These are phyloP conservation scores for Drosophila differens DNA, from an alignment of 2,888 invertebrate genomes.

Conservation along the genomic window DNA sequence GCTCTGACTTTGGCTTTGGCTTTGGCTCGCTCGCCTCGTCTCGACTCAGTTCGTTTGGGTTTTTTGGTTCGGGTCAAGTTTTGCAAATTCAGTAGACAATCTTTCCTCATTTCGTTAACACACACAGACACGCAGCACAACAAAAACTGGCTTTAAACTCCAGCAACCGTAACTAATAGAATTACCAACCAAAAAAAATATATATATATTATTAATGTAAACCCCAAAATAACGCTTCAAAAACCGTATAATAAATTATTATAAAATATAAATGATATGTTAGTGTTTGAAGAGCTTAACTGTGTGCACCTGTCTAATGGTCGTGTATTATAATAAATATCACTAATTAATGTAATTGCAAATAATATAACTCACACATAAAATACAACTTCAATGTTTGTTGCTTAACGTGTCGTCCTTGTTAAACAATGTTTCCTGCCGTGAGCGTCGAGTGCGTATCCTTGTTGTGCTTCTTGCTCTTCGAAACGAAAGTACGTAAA, in stretches of 20 bases:
- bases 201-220: background rate
- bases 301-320: slow-evolving; percentile 47
- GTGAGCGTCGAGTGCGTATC: slow-evolving; percentile 58
- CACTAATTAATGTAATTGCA: slow-evolving; percentile 5
- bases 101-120: slow-evolving; percentile 83
- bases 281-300: slow-evolving; percentile 47
- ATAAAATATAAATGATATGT: slow-evolving; percentile 11
- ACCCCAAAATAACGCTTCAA: slow-evolving; percentile 1
- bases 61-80: slow-evolving; percentile 46
- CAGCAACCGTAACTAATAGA: slow-evolving; percentile 41
- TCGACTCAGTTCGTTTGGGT: slow-evolving; percentile 49
- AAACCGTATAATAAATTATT: slow-evolving; percentile 12
- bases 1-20: slow-evolving; percentile 41
- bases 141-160: slow-evolving; percentile 47
- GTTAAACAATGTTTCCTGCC: slow-evolving; percentile 32
- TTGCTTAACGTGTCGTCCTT: slow-evolving; percentile 21
- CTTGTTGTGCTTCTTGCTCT: slow-evolving; percentile 46
- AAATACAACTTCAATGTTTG: slow-evolving; percentile 7
- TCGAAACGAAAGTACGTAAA: slow-evolving; percentile 69
- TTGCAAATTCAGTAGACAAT: slow-evolving; percentile 82
- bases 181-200: slow-evolving; percentile 8
- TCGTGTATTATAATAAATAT: slow-evolving; percentile 13
- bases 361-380: slow-evolving; percentile 27
- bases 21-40: slow-evolving; percentile 20
- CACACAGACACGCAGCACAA: slow-evolving; percentile 66